Conservation (phyloP, 2,797 vertebrate species). For the Enteromius viviparus region DNA sequence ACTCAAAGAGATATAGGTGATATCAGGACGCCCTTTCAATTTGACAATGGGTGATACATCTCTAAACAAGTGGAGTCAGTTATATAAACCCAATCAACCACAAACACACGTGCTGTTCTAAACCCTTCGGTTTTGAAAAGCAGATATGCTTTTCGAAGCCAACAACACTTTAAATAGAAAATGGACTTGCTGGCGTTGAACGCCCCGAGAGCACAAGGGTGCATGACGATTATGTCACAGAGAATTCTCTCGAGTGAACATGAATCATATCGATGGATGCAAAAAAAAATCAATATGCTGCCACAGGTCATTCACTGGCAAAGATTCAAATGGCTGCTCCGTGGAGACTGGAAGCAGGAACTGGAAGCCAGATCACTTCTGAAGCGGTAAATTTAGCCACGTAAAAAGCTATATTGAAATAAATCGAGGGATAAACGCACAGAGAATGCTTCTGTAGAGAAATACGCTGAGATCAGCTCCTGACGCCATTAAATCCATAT, state of each 20-base stretch:
- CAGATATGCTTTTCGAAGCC: not conserved
- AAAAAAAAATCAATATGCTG: slow-evolving; percentile 66
- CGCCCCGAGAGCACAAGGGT: slow-evolving; percentile 11
- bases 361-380: slow-evolving; percentile 46
- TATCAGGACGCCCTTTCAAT: slow-evolving; percentile 22
- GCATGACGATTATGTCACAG: slow-evolving; percentile 49
- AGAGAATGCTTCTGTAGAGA: slow-evolving; percentile 1
- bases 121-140: not conserved
- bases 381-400: slow-evolving; percentile 57
- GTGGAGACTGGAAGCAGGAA: slow-evolving; percentile 52
- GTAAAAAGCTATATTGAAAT: slow-evolving; percentile 55
- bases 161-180: slow-evolving; percentile 5
- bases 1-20: slow-evolving; percentile 37
- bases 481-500: slow-evolving; percentile 29
- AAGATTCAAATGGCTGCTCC: slow-evolving; percentile 49
- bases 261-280: slow-evolving; percentile 63
- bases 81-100: slow-evolving; percentile 32
- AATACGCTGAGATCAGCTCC: slow-evolving; percentile 51
- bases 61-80: slow-evolving; percentile 33
- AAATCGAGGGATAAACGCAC: slow-evolving; percentile 44
- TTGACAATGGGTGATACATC: slow-evolving; percentile 10
- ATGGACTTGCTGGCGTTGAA: not conserved
- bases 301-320: slow-evolving; percentile 62
- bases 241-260: slow-evolving; percentile 61
- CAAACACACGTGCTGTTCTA: slow-evolving; percentile 10